These are phyloP conservation scores for Nasonovia ribisnigri DNA, from an alignment of 2,888 invertebrate species.

Conservation along the genomic window DNA sequence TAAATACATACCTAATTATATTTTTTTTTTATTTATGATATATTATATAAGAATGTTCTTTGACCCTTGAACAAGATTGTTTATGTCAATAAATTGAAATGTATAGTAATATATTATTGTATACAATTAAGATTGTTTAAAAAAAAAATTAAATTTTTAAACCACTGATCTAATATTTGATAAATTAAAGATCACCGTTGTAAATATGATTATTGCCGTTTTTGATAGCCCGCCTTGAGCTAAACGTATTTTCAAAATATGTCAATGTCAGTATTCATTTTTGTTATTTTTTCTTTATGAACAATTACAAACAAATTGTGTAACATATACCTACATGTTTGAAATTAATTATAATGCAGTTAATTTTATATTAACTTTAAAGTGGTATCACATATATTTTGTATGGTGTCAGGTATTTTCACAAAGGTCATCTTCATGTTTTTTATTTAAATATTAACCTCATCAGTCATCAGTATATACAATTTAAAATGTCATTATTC, in stretches of 20 bases:
- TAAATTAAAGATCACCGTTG: background rate
- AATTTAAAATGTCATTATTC: background rate
- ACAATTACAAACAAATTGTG: background rate
- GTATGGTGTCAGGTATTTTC: background rate
- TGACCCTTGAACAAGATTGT: background rate
- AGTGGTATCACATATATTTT: background rate
- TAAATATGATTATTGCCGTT: background rate
- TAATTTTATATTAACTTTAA: background rate
- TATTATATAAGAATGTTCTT: no score
- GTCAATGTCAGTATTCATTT: constrained; percentile 30
- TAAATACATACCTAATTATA: no score
- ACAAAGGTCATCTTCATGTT: background rate
- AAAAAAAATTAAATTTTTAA: no score
- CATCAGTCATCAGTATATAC: no score
- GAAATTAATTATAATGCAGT: background rate
- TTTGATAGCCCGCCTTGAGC: background rate
- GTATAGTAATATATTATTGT: background rate
- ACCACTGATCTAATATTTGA: background rate
- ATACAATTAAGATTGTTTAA: background rate
- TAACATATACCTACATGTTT: background rate
- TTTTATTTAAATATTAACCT: background rate
- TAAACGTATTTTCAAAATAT: background rate
- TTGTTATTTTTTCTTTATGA: background rate
- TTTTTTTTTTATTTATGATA: no score
- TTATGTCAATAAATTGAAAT: background rate